Evolutionary conservation across 2,888 invertebrate genomes (phyloP), one percentile per base, ranked within the genome.

Genomic region (Cylindroiulus punctatus): DNA sequence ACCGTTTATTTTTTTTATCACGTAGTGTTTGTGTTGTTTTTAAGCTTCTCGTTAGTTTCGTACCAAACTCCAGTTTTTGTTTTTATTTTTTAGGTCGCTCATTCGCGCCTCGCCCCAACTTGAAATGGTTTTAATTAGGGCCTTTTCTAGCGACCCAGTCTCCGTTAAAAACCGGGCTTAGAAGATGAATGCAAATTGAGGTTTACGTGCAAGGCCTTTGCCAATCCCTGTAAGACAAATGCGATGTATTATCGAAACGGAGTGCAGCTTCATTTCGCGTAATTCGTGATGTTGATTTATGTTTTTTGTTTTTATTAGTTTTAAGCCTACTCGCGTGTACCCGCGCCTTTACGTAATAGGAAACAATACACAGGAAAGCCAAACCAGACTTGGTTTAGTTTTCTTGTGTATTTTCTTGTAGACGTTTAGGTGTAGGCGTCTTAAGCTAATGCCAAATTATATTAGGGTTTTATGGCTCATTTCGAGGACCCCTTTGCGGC

Each of bases 291-390:
- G 76, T 76, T 76, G 76, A 76, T 76, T 76, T 76, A 76, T 76
- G 76, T 76, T 76, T n/a, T 76, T 76, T 76, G 76, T 76, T 76
- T 76, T 76, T 76, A 76, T 76, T 76, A 76, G 76, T 76, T 76
- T 76, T 76, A 76, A 76, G 76, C 76, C 76, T 76, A 76, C 30
- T 30, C 30, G 76, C 30, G 30, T 30, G 30, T 26, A 12, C 76
- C n/a, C 32, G 76, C 76, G 14, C 17, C 30, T 30, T 76, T 76
- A 30, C 30, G 76, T 76, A 32, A 76, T 76, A 17, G 22, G 22
- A 65, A 76, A 76, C 14, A 76, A 76, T 76, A 30, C 76, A 17
- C 10, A 76, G 17, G 76, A 30, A 32, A 76, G 17, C 76, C 30
- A 76, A 76, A 76, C 76, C 30, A 0, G 17, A 76, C 30, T 17